phyloP scores from a whole-genome alignment of 2,888 invertebrate species.

The Carabus problematicus region DNA sequence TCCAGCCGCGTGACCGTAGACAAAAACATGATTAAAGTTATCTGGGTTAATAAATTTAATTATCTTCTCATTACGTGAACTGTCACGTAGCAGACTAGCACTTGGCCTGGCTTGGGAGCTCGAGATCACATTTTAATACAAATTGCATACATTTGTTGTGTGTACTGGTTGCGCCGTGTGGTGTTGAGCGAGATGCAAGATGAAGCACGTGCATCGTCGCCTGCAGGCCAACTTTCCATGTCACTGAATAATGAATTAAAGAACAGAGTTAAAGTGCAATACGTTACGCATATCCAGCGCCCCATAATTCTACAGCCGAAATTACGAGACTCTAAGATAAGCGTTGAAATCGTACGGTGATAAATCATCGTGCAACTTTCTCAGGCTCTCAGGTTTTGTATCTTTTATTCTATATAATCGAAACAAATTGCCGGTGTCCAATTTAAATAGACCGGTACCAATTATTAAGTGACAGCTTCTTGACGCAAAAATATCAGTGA shows the following conservation, averaged over 20 bases:
- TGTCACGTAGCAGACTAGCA: slow-evolving; percentile 11
- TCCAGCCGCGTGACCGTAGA: too few relatives aligned
- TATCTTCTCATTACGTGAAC: slow-evolving; percentile 21
- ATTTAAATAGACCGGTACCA: slow-evolving; percentile 32
- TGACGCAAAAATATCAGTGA: too few relatives aligned
- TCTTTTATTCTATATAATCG: background rate
- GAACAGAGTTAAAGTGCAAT: slow-evolving; percentile 15
- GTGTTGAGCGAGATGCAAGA: too few relatives aligned
- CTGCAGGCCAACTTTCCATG: slow-evolving; percentile 11
- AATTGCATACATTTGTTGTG: background rate
- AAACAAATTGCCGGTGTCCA: slow-evolving; percentile 31
- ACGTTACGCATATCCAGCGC: slow-evolving; percentile 1
- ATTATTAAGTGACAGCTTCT: slow-evolving; percentile 9
- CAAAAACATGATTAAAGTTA: slow-evolving; percentile 5
- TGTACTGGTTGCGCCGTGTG: too few relatives aligned
- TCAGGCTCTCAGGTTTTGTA: background rate
- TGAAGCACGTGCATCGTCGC: too few relatives aligned
- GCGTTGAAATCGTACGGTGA: background rate
- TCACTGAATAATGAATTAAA: slow-evolving; percentile 14
- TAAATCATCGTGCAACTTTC: slow-evolving; percentile 8
- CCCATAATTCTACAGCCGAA: slow-evolving; percentile 11
- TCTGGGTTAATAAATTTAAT: slow-evolving; percentile 37
- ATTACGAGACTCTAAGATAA: background rate
- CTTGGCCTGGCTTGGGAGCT: background rate
- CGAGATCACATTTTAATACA: slow-evolving; percentile 4